Percentiles rank a stretch among this genome's conserved stretches.
Conservation (phyloP, 2,113 vertebrate genomes). For the Thalassarche chlororhynchos region DNA sequence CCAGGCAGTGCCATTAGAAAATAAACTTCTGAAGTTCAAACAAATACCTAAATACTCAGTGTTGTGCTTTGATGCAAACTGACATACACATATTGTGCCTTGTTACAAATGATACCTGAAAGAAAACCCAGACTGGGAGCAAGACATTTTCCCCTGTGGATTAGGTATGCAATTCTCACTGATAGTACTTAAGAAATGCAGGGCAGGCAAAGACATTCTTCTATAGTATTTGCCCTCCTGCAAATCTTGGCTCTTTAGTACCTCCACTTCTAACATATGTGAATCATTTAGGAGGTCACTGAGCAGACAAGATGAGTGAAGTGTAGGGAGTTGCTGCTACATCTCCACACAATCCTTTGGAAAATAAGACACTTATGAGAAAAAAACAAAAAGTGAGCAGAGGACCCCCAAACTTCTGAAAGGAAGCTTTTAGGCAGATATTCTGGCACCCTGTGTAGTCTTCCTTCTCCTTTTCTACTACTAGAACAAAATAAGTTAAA, state of each 20-base stretch:
- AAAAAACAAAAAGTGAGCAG: not conserved
- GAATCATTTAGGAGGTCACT: not conserved
- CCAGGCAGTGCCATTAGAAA: not conserved
- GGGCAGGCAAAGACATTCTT: not conserved
- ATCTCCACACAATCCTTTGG: not conserved
- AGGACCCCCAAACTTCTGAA: not conserved
- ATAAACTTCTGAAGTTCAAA: not conserved
- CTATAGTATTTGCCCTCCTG: not conserved
- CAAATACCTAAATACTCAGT: not conserved
- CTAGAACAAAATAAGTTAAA: not conserved
- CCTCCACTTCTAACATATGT: not conserved
- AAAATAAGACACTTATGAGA: not conserved
- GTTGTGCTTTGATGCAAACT: not conserved
- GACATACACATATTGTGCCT: not conserved
- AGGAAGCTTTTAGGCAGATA: not conserved
- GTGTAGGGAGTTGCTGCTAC: not conserved
- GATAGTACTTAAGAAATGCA: not conserved
- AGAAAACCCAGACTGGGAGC: not conserved
- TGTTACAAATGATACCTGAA: not conserved
- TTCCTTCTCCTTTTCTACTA: not conserved
- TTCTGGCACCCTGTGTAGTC: not conserved
- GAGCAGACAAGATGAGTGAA: not conserved
- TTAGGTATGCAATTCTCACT: not conserved
- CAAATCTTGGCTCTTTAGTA: not conserved
- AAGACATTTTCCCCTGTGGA: not conserved